These are phyloP conservation scores for Cebidichthys violaceus DNA, from an alignment of 2,113 vertebrate species.

Conservation along the genomic window DNA sequence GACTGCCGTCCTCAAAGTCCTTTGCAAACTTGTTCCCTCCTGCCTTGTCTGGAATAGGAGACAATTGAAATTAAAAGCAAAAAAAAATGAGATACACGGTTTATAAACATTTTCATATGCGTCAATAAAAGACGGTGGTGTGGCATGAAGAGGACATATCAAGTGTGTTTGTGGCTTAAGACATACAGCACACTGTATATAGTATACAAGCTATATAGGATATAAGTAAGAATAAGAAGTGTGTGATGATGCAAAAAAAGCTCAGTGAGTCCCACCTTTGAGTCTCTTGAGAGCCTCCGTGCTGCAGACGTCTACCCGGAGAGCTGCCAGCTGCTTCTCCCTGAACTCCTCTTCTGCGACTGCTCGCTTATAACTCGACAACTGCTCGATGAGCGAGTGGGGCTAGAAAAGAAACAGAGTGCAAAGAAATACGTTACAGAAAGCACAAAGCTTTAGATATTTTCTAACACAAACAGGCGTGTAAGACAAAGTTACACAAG, in stretches of 20 bases:
- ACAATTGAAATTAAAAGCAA: constrained; percentile 1
- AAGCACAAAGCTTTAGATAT: background rate
- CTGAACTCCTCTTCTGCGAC: constrained; percentile 92
- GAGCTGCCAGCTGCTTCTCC: constrained; percentile 93
- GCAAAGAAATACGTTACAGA: background rate
- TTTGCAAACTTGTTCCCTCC: constrained; percentile 97
- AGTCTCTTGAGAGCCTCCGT: constrained; percentile 95
- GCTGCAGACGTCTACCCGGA: constrained; percentile 94
- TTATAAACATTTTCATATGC: background rate
- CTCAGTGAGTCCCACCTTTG: constrained; percentile 87
- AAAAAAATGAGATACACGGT: background rate
- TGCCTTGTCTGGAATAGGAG: constrained; percentile 88
- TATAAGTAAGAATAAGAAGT: background rate
- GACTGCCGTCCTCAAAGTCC: constrained; percentile 96
- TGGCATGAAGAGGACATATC: background rate
- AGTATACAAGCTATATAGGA: background rate
- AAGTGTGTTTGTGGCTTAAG: background rate
- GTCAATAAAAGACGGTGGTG: background rate
- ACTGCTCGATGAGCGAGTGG: constrained; percentile 90
- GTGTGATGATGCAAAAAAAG: constrained; percentile 23
- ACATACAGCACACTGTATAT: background rate
- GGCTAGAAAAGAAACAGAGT: constrained; percentile 81
- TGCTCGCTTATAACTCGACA: constrained; percentile 86
- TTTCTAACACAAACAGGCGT: background rate
- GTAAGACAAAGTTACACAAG: background rate